Evolutionary conservation across 2,797 vertebrate species (phyloP).

Genomic region (Bryconaethiops microstoma): DNA sequence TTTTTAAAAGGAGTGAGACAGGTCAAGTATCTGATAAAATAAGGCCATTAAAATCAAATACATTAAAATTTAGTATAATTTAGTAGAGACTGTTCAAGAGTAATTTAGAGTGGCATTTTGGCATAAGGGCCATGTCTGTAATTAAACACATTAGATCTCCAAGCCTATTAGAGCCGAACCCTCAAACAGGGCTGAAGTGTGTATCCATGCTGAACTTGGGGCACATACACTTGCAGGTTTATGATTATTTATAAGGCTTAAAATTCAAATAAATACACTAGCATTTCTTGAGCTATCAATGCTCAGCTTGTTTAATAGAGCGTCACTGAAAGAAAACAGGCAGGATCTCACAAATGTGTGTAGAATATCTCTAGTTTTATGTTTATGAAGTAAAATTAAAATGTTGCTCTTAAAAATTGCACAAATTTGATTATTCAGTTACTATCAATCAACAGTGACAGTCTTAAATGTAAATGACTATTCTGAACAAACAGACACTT

Average conservation of each 20-base stretch:
- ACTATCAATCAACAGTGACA: too few relatives aligned
- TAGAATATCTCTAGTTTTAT: too few relatives aligned
- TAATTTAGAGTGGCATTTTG: constrained; percentile 26
- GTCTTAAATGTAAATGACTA: too few relatives aligned
- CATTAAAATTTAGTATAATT: constrained; percentile 5
- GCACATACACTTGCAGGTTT: not conserved
- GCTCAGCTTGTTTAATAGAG: too few relatives aligned
- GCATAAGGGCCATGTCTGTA: constrained; percentile 35
- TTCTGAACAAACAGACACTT: too few relatives aligned
- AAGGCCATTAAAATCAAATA: constrained; percentile 50
- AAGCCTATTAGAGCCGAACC: not conserved
- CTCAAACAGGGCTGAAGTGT: not conserved
- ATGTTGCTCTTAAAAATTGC: too few relatives aligned
- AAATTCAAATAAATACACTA: not conserved
- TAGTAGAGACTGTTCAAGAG: constrained; percentile 16
- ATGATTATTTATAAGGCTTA: not conserved
- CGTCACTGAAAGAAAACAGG: not conserved
- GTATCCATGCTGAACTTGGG: not conserved
- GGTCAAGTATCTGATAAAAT: constrained; percentile 67
- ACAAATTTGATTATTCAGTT: too few relatives aligned
- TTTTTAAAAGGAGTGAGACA: not conserved
- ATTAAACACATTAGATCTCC: constrained; percentile 14
- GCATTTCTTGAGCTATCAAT: too few relatives aligned
- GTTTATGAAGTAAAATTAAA: too few relatives aligned
- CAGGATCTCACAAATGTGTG: not conserved